Base-by-base conservation (phyloP, 2,888 invertebrate genomes). In the Lymantria dispar region DNA sequence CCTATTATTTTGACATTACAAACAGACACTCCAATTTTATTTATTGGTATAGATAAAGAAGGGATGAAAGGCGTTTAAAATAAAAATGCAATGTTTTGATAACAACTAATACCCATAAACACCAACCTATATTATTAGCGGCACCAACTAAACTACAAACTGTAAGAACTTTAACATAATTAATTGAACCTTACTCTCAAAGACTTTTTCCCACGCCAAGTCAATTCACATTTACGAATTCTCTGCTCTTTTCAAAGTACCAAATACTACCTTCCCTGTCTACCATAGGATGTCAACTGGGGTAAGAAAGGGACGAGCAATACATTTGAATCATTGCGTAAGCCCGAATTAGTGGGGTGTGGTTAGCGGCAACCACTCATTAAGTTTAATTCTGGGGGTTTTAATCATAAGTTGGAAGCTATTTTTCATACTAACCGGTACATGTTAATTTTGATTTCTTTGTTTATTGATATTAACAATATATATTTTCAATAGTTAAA, bases 341-440 rank as follows among this genome's bases (percentile, higher is more conserved):
- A 77, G 77, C 74, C 69, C 51, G 72, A 76, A 83, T 81, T 85
- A 81, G 79, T 62, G 68, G 81, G 89, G 88, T 78, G 88, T 85
- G 83, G 83, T 77, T 56, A 64, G 56, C 60, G 60, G 72, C 70
- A 87, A 80, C 87, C 80, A 66, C 78, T 87, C 72, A 89, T 88
- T 88, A 88, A 78, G 72, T 78, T 70, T 80, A 78, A 83, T 85
- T 81, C 73, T 71, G 66, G 69, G 76, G 76, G 74, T 83, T 84
- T 80, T 83, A 82, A 84, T 80, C 71, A 84, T 76, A 78, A 79
- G 56, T 76, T 83, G 63, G 71, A 63, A 73, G 72, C 67, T 62
- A 77, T 83, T 78, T 80, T 80, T 83, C 72, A 76, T 74, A 65
- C 66, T 61, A 64, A 57, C 51, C 49, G 53, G 57, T 62, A 60